phyloP scores from a whole-genome alignment of 2,797 vertebrate species.

The Phoebastria nigripes region DNA sequence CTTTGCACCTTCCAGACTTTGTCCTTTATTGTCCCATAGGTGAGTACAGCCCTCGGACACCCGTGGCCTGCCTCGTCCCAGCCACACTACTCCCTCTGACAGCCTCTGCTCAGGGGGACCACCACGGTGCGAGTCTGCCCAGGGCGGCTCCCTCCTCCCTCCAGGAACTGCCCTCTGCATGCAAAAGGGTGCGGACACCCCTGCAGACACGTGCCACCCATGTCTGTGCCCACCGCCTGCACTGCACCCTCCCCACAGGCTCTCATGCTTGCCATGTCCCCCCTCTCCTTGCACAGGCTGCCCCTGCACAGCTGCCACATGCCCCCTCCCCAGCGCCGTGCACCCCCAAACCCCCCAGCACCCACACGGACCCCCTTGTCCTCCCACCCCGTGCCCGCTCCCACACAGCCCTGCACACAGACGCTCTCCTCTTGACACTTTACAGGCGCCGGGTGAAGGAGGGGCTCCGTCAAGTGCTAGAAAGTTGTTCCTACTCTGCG shows the following conservation, averaged over 20 bases:
- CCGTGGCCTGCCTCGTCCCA: neutral
- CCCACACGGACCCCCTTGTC: neutral
- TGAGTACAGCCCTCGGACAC: neutral
- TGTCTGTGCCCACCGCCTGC: neutral
- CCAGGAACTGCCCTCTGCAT: neutral
- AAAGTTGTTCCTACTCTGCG: slow-evolving; percentile 18
- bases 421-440: neutral
- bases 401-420: neutral
- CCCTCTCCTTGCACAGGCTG: neutral
- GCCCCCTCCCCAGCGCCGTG: neutral
- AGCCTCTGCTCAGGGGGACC: neutral
- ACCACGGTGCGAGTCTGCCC: neutral
- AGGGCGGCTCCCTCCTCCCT: neutral
- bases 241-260: neutral
- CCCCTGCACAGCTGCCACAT: fast-evolving
- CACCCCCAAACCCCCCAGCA: neutral
- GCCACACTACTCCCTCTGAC: neutral
- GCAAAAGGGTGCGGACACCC: neutral
- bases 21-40: neutral
- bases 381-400: neutral
- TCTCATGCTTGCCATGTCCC: neutral
- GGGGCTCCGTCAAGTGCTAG: neutral
- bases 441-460: neutral
- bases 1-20: neutral
- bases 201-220: neutral